Evolutionary conservation across 2,797 vertebrate genomes (phyloP), one percentile per base, ranked within the genome.

Genomic region (Cyclura pinguis): DNA sequence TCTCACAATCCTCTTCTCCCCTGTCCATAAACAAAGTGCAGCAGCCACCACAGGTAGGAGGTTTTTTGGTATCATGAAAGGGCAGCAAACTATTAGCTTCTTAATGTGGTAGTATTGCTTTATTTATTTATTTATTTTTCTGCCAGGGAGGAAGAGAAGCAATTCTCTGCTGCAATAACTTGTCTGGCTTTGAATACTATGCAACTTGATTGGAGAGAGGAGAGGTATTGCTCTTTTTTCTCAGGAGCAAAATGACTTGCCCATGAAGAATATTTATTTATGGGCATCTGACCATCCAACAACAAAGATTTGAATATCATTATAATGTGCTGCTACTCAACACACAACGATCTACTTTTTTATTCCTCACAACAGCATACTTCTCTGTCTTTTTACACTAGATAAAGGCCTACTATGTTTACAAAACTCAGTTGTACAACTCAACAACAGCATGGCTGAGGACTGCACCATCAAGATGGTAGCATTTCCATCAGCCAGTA

Each of bases 221-320:
- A 20, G 59, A 62, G 59, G 18, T 16, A 62, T 62, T 62, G 18
- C 18, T 62, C 59, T 62, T 62, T 59, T 47, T 62, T 62, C 59
- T 62, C 59, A 12, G 59, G 3, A 35, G 80, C 32, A 57, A 55
- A n/a, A 59, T 5, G 22, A 22, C 55, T 82, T 82, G n/a, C n/a
- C 24, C n/a, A 8, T 55, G 59, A 82, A 5, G 95, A 97, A 88
- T 38, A n/a, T n/a, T n/a, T n/a, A n/a, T n/a, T n/a, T n/a, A n/a
- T n/a, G n/a, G n/a, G n/a, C n/a, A n/a, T n/a, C n/a, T 97, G 96
- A 96, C 97, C 96, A 89, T 93, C n/a, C 96, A 96, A 92, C 87
- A 96, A 77, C 90, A 95, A 96, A 94, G 89, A 29, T 95, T 96
- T 90, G 87, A 87, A 93, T 92, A 95, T 93, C 92, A 93, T 97